Evolutionary conservation across 2,113 vertebrate species (phyloP), one percentile per base, ranked within the genome.

Genomic region (Canis aureus): DNA sequence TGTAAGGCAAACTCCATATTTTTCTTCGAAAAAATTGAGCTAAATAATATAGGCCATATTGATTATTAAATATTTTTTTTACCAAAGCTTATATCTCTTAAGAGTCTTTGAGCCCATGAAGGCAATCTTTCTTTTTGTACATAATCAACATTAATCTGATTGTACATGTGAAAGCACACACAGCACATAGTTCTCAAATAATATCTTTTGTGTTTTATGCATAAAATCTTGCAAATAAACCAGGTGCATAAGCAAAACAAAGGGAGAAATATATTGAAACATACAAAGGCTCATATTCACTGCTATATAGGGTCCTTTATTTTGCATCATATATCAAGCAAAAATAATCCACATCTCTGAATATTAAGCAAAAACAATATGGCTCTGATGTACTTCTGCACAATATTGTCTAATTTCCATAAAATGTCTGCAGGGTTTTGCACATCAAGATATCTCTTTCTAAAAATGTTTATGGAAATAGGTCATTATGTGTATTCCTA

Each of bases 381-480:
- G 92, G 81, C 79, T 96, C 87, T 96, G 97, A 98, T 96, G 76
- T 82, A 97, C 94, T 98, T 97, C 76, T 98, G 81, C 85, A 89
- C 93, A 98, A 97, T 93, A 91, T 60, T 93, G 71, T 87, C 79
- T 97, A 97, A 98, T 98, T 98, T 98, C 96, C 98, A 98, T 98
- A 98, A 99, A 98, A 98, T 97, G 95, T 98, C 98, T 99, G 97
- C 94, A 98, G 98, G 98, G 97, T 98, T 99, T 99, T 99, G 74
- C 88, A 97, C 95, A 98, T 98, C 96, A 98, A 98, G 95, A 98
- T 98, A 98, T 98, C 96, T 97, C 96, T 96, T 97, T 89, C 91
- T 98, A 97, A 98, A 98, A 98, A 98, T 98, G 95, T 97, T 98
- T 98, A 98, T 98, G 98, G 98, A 99, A 98, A 99, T 98, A 98